Base-by-base conservation (phyloP, 1,140 invertebrate genomes). In the Calliopsis andreniformis region DNA sequence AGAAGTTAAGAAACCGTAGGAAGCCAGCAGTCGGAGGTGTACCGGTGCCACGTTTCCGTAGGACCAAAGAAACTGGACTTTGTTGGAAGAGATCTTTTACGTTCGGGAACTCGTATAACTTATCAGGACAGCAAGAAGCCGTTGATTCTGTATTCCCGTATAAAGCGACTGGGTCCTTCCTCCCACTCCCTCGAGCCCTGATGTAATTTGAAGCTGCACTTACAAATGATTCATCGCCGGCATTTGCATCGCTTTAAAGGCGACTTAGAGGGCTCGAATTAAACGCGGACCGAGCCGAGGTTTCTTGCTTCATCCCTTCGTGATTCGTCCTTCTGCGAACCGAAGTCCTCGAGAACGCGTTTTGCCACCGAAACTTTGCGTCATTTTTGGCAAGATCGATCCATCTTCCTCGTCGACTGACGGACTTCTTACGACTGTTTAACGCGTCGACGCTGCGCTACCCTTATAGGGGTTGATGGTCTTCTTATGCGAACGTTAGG, bases 1-100 rank as follows among this genome's bases (percentile, higher is more conserved):
- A 85, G 82, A 88, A 89, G 82, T 83, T 84, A 76, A 84, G 76
- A 76, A 78, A 43, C 69, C 0, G 25, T 39, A 58, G 69, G 51
- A 64, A 83, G 75, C 58, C 23, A 28, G 4, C 69, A 35, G 56
- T 72, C 45, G 69, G 59, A 83, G 76, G 80, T 82, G 80, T 82
- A 79, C 45, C 75, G 55, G 51, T 61, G 69, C 75, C 69, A 61
- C 80, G 68, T 82, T 82, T 83, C 80, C 76, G 63, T 55, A 23
- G 61, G 67, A 56, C 47, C 20, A 18, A 82, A 79, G 76, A 66
- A 72, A 61, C 76, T 73, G 64, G 69, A 67, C 76, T 72, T 72
- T 45, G 61, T 32, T 39, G n/a, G 63, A 69, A 69, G 39, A 68
- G 82, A 56, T 39, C 49, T 63, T 53, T 43, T 30, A 16, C 51